phyloP scores from a whole-genome alignment of 2,797 vertebrate genomes.

The Nothura maculosa region DNA sequence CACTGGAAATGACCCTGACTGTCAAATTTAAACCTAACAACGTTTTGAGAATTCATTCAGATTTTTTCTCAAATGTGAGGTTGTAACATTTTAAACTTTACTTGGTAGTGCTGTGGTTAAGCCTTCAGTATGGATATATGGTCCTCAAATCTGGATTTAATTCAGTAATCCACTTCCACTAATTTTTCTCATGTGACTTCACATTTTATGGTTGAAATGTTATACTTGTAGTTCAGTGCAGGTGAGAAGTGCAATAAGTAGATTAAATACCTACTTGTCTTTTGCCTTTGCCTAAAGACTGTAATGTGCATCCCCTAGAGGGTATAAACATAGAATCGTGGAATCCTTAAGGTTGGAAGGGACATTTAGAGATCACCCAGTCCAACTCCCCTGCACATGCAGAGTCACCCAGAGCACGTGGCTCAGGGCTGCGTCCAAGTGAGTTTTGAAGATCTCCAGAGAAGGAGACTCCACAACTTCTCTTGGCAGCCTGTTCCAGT shows the following conservation, averaged over 20 bases:
- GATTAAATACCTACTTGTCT: background rate
- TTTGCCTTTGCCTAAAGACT: background rate
- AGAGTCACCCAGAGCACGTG: too few species aligned
- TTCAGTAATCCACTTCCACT: conserved; percentile 18
- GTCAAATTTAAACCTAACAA: background rate
- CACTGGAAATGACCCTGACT: background rate
- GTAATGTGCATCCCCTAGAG: background rate
- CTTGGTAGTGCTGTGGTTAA: background rate
- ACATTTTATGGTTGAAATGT: conserved; percentile 12
- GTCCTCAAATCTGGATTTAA: conserved; percentile 4
- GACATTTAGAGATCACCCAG: too few species aligned
- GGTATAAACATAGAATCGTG: background rate
- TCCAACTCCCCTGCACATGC: too few species aligned
- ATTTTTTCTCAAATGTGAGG: background rate
- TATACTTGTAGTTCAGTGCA: background rate
- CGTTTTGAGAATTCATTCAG: conserved; percentile 5
- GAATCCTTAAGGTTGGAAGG: too few species aligned
- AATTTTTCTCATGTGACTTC: conserved; percentile 35
- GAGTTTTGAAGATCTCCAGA: too few species aligned
- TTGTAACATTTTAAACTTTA: background rate
- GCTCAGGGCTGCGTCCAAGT: too few species aligned
- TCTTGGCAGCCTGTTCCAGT: too few species aligned
- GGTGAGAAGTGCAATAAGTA: background rate
- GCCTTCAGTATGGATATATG: background rate
- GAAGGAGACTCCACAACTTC: too few species aligned